Evolutionary conservation across 2,113 vertebrate species (phyloP).

Genomic region (Crotalus helleri): DNA sequence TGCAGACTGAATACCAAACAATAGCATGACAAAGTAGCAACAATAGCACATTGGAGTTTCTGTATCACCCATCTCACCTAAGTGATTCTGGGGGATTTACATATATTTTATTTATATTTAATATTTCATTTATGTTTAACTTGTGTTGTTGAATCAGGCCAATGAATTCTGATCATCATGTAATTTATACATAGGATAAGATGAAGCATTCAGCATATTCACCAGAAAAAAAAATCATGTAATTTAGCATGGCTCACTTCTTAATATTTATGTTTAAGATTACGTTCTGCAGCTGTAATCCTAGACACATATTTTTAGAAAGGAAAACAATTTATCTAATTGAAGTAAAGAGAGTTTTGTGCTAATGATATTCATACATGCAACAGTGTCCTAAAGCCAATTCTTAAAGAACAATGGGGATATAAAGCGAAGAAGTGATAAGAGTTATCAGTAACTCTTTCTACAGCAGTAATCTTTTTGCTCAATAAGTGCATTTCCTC

Average conservation of each 20-base stretch:
- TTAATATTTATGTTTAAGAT: neutral
- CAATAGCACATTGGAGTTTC: neutral
- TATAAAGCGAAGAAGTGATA: neutral
- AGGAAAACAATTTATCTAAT: neutral
- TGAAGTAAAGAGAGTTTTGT: neutral
- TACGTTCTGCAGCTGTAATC: neutral
- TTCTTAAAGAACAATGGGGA: neutral
- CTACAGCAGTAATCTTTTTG: neutral
- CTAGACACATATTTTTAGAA: neutral
- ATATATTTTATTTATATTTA: neutral
- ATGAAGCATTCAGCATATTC: neutral
- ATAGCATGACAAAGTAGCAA: neutral
- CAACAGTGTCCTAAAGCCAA: neutral
- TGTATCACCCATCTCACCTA: neutral
- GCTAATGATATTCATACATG: neutral
- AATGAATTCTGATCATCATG: neutral
- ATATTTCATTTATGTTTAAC: neutral
- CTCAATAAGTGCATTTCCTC: neutral
- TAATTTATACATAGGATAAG: neutral
- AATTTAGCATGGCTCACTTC: neutral
- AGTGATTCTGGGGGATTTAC: neutral
- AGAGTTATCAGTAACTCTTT: neutral
- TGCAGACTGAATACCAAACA: neutral
- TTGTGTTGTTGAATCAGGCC: neutral
- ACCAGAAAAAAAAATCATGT: neutral